Conservation (phyloP, 2,888 invertebrate genomes). For the Ichneumoninae sp. region DNA sequence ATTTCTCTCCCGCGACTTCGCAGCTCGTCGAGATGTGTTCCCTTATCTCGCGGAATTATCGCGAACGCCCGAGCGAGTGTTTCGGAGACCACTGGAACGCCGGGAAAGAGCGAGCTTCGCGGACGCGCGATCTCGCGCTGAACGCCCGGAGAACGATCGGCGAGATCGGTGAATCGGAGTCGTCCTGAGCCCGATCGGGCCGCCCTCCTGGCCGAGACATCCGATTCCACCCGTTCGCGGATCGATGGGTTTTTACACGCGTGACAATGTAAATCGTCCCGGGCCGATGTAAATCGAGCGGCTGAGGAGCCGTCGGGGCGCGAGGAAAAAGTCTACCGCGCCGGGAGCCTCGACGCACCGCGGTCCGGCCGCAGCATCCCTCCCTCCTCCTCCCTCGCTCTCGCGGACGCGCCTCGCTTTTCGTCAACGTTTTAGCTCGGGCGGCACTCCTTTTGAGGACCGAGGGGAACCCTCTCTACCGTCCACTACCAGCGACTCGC, state of each 20-base stretch:
- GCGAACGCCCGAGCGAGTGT: too few species aligned
- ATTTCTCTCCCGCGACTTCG: neutral
- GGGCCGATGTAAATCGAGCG: constrained; percentile 72
- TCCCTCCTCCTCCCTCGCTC: neutral
- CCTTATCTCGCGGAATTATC: too few species aligned
- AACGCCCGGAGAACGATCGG: too few species aligned
- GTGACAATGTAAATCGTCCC: constrained; percentile 78
- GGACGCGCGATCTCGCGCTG: too few species aligned
- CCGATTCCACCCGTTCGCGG: constrained; percentile 33
- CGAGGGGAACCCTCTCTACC: neutral
- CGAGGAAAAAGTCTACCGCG: constrained; percentile 62
- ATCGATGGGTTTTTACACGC: constrained; percentile 77
- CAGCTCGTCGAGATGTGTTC: too few species aligned
- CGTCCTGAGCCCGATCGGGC: neutral
- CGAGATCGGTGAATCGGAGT: too few species aligned
- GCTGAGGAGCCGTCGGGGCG: constrained; percentile 26
- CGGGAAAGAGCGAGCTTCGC: too few species aligned
- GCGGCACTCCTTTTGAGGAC: constrained; percentile 73
- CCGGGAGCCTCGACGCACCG: constrained; percentile 42
- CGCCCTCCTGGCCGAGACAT: constrained; percentile 21
- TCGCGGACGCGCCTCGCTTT: constrained; percentile 42
- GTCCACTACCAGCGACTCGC: constrained; percentile 20
- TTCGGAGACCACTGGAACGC: too few species aligned
- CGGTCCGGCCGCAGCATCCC: neutral
- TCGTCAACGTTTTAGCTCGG: constrained; percentile 41